phyloP scores from a whole-genome alignment of 2,888 invertebrate genomes.

The Monoplex corrugatus region DNA sequence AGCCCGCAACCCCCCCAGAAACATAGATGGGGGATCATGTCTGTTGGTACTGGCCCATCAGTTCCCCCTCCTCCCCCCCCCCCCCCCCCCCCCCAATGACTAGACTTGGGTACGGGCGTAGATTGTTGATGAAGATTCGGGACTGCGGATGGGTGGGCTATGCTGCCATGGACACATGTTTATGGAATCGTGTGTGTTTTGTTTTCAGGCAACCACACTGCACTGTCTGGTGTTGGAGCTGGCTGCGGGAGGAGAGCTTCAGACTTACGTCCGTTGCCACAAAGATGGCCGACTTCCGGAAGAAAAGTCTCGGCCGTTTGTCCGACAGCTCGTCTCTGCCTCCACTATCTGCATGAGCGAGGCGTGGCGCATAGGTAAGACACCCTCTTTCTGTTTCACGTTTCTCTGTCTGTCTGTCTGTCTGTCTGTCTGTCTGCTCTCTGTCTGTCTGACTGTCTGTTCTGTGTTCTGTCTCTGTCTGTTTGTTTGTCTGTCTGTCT shows the following conservation, averaged over 20 bases:
- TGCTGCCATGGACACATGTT: no score
- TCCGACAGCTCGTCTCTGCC: conserved; percentile 87
- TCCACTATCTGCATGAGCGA: conserved; percentile 87
- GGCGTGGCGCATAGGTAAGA: conserved; percentile 87
- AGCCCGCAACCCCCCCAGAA: no score
- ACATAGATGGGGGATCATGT: no score
- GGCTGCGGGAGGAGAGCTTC: conserved; percentile 88
- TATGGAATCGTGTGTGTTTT: no score
- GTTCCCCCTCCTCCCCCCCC: no score
- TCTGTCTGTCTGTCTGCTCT: neutral
- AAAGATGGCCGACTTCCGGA: conserved; percentile 85
- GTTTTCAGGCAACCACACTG: conserved; percentile 86
- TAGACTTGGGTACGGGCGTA: no score
- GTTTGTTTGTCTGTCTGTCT: neutral
- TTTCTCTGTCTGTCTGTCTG: neutral
- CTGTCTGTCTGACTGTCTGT: neutral
- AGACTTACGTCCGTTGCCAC: conserved; percentile 85
- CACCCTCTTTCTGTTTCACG: neutral
- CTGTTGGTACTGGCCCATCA: no score
- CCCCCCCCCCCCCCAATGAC: no score
- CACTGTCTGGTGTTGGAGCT: conserved; percentile 89
- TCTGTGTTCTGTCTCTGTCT: neutral
- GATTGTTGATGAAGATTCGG: no score
- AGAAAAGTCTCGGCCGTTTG: conserved; percentile 84
- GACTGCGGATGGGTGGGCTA: no score